phyloP scores from a whole-genome alignment of 1,140 invertebrate genomes.

The Homalodisca vitripennis region DNA sequence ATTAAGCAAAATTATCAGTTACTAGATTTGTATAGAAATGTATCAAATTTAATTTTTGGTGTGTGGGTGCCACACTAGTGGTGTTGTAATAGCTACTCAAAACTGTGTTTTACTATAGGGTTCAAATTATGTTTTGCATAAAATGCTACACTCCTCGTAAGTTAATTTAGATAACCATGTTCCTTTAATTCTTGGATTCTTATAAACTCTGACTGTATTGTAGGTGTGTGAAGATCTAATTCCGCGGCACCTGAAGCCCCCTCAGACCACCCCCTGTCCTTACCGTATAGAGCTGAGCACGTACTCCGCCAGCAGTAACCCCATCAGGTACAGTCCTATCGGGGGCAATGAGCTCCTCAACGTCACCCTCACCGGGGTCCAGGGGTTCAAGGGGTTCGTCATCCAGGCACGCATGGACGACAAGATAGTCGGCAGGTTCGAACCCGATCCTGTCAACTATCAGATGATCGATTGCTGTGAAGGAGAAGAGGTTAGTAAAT shows the following conservation, averaged over 20 bases:
- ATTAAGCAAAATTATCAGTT: no score
- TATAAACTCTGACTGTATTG: no score
- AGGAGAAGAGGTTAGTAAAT: conserved; percentile 48
- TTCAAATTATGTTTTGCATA: no score
- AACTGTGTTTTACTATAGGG: no score
- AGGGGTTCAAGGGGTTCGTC: conserved; percentile 54
- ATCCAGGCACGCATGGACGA: conserved; percentile 52
- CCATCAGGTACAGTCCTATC: conserved; percentile 45
- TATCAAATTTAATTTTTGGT: no score
- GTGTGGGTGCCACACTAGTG: no score
- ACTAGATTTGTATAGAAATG: no score
- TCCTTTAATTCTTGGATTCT: no score
- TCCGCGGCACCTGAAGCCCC: conserved; percentile 50
- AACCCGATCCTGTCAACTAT: conserved; percentile 43
- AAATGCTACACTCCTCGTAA: no score
- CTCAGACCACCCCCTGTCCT: conserved; percentile 48
- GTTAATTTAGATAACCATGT: no score
- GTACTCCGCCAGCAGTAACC: not conserved
- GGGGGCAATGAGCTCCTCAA: conserved; percentile 43
- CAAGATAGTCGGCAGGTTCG: conserved; percentile 52
- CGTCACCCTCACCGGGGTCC: conserved; percentile 50
- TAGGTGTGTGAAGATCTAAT: conserved; percentile 53
- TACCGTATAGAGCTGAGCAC: conserved; percentile 51
- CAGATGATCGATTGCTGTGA: conserved; percentile 49
- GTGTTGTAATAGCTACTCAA: no score